Base-by-base conservation (phyloP, 2,113 vertebrate genomes). In the Rhizomys pruinosus region DNA sequence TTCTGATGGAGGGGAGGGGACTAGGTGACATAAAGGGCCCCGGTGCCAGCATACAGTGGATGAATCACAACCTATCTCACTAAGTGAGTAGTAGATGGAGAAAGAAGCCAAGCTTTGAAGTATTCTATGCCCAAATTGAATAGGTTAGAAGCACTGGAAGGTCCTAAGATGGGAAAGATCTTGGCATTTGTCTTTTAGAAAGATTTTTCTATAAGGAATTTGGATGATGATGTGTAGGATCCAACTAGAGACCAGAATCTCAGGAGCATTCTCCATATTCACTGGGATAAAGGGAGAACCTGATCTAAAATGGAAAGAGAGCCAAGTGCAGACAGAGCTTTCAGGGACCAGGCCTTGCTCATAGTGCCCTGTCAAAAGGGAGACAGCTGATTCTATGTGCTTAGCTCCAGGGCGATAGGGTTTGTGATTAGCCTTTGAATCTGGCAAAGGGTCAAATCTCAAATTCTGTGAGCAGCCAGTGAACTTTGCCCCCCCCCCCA, bases 261-360 rank as follows among this genome's bases (percentile, higher is more conserved):
- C 7, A 42, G 25, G 47, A 5, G 2, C 19, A 1, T n/a, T 44
- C 32, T 87, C 37, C 1, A 64, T 20, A 52, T 2, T 12, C 39
- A 11, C 17, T 47, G 59, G 52, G 34, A 57, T 3, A 1, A 52
- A 74, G 34, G 37, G 71, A 22, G 19, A 68, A 16, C 34, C 55
- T 19, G 76, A 63, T 20, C 23, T 47, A 27, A 22, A 32, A 11
- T 47, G 63, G 87, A 12, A 15, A 25, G 23, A 16, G 37, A n/a
- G 29, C 13, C n/a, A n/a, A n/a, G 37, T 1, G 1, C 59, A 72
- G 25, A 0, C 0, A 3, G 7, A 25, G 69, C 37, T 23, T 0
- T 3, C 4, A 3, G n/a, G 3, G 13, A 71, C 12, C 2, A 44
- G 69, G 20, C 0, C 29, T 34, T 39, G 22, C n/a, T n/a, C n/a